phyloP scores from a whole-genome alignment of 2,113 vertebrate genomes.

The Podilymbus podiceps region DNA sequence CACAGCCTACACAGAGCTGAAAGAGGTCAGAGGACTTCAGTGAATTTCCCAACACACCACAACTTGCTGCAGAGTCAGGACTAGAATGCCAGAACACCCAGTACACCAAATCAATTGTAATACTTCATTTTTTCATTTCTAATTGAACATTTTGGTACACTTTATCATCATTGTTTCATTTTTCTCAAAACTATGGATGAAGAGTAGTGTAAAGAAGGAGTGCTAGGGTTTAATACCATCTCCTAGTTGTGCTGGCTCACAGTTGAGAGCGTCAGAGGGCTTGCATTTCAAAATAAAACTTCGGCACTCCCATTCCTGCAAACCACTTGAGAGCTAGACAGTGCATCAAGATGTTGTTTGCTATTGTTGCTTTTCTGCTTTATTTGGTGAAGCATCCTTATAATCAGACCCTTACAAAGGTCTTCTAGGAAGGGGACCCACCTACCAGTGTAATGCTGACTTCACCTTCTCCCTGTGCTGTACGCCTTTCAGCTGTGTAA shows the following conservation, averaged over 20 bases:
- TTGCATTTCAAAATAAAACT: not conserved
- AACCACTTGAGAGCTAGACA: not conserved
- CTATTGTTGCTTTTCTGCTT: not conserved
- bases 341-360: not conserved
- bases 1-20: not conserved
- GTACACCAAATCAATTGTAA: not conserved
- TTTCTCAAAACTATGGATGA: not conserved
- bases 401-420: not conserved
- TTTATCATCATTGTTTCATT: not conserved
- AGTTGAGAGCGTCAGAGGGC: fast-evolving
- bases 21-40: not conserved
- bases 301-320: not conserved
- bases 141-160: not conserved
- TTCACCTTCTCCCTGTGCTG: not conserved
- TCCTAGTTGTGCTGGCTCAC: not conserved
- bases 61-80: not conserved
- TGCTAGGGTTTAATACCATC: not conserved
- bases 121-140: not conserved
- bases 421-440: not conserved
- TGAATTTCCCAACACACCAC: not conserved
- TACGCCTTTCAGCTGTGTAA: not conserved
- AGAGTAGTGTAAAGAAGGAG: not conserved
- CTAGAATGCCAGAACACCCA: not conserved
- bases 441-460: not conserved
- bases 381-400: not conserved